phyloP scores from a whole-genome alignment of 2,797 vertebrate genomes.

The Epinephelus malabaricus region DNA sequence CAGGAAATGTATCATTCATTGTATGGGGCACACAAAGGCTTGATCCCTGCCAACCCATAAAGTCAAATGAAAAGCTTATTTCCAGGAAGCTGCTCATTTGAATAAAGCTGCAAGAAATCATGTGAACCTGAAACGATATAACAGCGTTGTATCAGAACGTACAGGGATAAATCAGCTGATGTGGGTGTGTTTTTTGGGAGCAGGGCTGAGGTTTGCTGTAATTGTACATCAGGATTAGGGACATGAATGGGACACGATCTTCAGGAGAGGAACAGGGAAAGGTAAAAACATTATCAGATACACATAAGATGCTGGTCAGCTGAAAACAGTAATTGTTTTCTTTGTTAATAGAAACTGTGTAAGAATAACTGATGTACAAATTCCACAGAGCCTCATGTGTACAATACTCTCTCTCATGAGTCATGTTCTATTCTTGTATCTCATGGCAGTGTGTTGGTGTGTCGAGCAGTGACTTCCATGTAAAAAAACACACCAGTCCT shows the following conservation, averaged over 20 bases:
- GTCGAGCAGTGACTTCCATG: conserved; percentile 22
- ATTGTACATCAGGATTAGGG: background rate
- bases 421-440: conserved; percentile 57
- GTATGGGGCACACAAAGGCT: background rate
- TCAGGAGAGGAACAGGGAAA: too few species aligned
- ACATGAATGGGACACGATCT: background rate
- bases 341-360: too few species aligned
- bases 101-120: background rate
- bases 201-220: background rate
- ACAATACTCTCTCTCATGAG: conserved; percentile 25
- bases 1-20: background rate
- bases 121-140: background rate
- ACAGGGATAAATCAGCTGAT: background rate
- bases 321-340: too few species aligned
- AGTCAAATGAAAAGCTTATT: too few species aligned
- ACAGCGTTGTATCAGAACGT: background rate
- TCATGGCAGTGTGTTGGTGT: conserved; percentile 14
- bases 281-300: too few species aligned
- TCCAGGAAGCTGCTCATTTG: too few species aligned
- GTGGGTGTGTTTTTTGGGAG: background rate
- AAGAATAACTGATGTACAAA: too few species aligned
- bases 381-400: too few species aligned
- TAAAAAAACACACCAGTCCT: conserved; percentile 26
- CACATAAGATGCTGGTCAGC: too few species aligned
- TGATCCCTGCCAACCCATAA: too few species aligned